These are phyloP conservation scores for Tetragonula clypearis DNA, from an alignment of 1,140 invertebrate genomes.

Conservation along the genomic window DNA sequence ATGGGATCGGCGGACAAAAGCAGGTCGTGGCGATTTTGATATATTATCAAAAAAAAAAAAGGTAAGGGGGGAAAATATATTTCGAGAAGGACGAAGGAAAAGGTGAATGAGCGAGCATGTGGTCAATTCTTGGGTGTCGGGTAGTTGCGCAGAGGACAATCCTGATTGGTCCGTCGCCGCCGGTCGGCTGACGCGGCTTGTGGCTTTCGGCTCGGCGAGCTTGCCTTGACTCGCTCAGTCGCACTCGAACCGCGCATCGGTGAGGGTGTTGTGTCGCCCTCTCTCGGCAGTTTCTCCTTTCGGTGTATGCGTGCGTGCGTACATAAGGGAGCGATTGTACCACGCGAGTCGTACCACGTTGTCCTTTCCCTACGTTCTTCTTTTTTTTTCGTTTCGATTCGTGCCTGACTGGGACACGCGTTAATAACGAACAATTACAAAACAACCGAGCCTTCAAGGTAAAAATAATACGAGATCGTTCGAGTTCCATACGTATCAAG, in stretches of 20 bases:
- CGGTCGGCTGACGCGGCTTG: constrained; percentile 72
- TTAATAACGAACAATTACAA: not conserved
- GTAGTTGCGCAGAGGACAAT: constrained; percentile 71
- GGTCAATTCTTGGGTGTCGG: constrained; percentile 73
- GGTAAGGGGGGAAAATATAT: not conserved
- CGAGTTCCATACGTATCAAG: not conserved
- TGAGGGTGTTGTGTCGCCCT: constrained; percentile 64
- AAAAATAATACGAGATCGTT: not conserved
- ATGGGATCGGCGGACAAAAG: not conserved
- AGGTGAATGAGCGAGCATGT: constrained; percentile 61
- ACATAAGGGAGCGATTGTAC: constrained; percentile 11
- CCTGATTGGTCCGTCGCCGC: constrained; percentile 72
- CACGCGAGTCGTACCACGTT: constrained; percentile 58
- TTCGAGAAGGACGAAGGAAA: not conserved
- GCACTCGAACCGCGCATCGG: constrained; percentile 79
- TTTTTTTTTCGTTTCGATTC: not conserved
- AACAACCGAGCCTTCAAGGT: not conserved
- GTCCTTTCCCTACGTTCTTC: not conserved
- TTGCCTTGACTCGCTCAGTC: constrained; percentile 75
- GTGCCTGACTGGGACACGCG: not conserved
- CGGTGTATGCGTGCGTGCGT: constrained; percentile 66
- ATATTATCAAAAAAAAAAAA: not conserved
- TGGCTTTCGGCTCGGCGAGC: constrained; percentile 69
- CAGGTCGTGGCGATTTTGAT: not conserved
- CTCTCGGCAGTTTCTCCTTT: constrained; percentile 34